Evolutionary conservation across 2,113 vertebrate species (phyloP), one percentile per base, ranked within the genome.

Genomic region (Dipodomys merriami): DNA sequence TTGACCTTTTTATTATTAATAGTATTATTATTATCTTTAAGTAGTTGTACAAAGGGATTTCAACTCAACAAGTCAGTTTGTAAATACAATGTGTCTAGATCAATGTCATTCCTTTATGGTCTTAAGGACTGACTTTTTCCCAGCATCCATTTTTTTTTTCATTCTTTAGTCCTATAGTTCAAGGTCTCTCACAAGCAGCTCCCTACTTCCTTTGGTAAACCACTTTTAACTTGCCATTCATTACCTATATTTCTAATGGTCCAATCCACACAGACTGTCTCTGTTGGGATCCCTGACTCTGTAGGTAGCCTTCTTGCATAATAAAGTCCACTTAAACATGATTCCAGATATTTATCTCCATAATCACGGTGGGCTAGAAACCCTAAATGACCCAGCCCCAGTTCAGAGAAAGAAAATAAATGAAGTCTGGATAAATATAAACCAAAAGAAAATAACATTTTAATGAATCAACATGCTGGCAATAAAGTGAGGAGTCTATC

Each of bases 381-480:
- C 44, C 86, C 27, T 91, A 79, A 94, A 57, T 62, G 91, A 72
- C 67, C 46, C 62, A 83, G 44, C 22, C 13, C 71, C 22, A 20
- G 46, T 85, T 92, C 83, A 86, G 83, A 74, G 86, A 94, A 92
- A 23, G 69, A 95, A 95, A 95, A 91, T 68, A 95, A 95, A 90
- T 67, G 64, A 90, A 86, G 73, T 64, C 77, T 85, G 80, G 67
- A 44, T 74, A 83, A 92, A 88, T 83, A 79, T 67, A 85, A 85
- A 95, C 87, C 91, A 94, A 90, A 73, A 84, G 77, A 94, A 94
- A 95, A 74, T 53, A 88, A 67, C 79, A 67, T 83, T 92, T 92
- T 87, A 92, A 88, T 91, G 60, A 93, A 88, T 88, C 79, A 90
- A 86, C 18, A 68, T 44, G 68, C 69, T 71, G 78, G 64, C 69